Percentiles rank a stretch among this genome's conserved stretches.
Evolutionary conservation across 2,113 vertebrate genomes (phyloP).

Genomic region (Tauraco erythrolophus): DNA sequence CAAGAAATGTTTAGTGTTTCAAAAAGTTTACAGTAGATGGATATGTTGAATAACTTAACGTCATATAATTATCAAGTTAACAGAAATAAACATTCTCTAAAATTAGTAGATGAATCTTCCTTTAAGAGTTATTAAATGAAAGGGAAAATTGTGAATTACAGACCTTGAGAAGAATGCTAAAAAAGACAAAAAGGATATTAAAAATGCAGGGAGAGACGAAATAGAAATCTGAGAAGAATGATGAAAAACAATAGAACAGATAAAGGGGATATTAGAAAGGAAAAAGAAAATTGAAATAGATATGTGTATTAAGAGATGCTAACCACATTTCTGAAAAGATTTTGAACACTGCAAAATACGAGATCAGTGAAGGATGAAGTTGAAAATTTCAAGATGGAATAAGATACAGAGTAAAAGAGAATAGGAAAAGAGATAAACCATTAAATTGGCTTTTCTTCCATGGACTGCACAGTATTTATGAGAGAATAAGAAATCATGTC

Average conservation of each 20-base stretch:
- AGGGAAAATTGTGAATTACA: neutral
- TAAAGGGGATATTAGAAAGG: constrained; percentile 24
- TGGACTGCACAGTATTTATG: neutral
- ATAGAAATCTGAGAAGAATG: constrained; percentile 16
- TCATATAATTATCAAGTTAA: neutral
- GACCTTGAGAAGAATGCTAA: neutral
- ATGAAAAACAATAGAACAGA: constrained; percentile 32
- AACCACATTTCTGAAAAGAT: constrained; percentile 4
- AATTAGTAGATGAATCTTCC: neutral
- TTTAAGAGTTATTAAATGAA: neutral
- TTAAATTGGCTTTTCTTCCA: constrained; percentile 36
- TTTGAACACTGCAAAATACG: neutral
- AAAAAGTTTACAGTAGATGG: neutral
- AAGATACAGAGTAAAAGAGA: neutral
- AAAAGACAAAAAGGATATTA: constrained; percentile 33
- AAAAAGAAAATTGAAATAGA: constrained; percentile 44
- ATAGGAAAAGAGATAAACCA: constrained; percentile 10
- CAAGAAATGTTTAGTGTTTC: neutral
- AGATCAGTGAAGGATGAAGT: constrained; percentile 28
- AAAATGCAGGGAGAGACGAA: constrained; percentile 25
- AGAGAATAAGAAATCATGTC: constrained; percentile 12
- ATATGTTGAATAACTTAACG: neutral
- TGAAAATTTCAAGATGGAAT: constrained; percentile 4
- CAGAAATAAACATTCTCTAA: neutral
- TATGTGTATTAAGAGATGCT: neutral